phyloP scores from a whole-genome alignment of 2,888 invertebrate genomes.

The Xanthorhoe spadicearia region DNA sequence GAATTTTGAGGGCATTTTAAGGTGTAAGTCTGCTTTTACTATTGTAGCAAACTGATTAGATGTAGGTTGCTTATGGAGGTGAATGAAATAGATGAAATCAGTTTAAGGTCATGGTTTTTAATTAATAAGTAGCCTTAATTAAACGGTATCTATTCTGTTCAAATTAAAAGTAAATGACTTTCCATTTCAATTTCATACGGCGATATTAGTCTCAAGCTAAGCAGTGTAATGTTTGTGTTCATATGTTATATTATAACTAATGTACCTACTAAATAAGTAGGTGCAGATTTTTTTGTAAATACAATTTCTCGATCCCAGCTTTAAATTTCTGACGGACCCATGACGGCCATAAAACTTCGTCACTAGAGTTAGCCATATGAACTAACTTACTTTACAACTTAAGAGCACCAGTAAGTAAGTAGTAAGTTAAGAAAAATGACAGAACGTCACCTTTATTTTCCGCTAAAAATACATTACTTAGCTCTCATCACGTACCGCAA shows the following conservation, averaged over 20 bases:
- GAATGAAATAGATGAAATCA: background rate
- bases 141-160: no score
- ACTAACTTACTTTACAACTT: no score
- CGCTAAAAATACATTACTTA: constrained; percentile 19
- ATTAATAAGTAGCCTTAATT: background rate
- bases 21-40: constrained; percentile 9
- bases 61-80: background rate
- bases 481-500: constrained; percentile 19
- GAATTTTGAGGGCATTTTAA: constrained; percentile 10
- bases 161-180: no score
- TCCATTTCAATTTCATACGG: no score
- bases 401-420: background rate
- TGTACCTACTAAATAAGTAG: no score
- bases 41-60: constrained; percentile 5
- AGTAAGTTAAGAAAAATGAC: background rate
- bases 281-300: background rate
- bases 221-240: no score
- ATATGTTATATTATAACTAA: no score
- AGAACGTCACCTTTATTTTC: constrained; percentile 11
- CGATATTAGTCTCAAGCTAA: no score
- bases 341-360: no score
- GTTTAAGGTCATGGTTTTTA: background rate
- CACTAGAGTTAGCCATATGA: no score
- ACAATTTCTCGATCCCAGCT: no score
- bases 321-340: no score